phyloP scores from a whole-genome alignment of 2,797 vertebrate genomes.

The Melanotaenia boesemani region DNA sequence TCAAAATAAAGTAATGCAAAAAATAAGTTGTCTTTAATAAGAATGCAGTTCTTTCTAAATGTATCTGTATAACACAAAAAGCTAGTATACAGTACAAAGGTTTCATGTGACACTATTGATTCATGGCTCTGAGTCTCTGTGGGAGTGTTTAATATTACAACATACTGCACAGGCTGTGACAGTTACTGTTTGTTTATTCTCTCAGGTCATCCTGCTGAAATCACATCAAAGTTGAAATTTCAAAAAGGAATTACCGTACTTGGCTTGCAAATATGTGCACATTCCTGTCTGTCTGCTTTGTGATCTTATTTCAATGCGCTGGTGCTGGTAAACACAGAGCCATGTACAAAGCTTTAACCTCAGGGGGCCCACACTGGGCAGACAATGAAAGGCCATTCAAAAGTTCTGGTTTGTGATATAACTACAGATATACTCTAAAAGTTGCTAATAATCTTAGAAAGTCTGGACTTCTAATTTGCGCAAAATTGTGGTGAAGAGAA shows the following conservation, averaged over 20 bases:
- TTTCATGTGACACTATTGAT: constrained; percentile 14
- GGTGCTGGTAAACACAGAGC: constrained; percentile 29
- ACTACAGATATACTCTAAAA: not conserved
- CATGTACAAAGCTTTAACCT: constrained; percentile 37
- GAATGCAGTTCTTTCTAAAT: not conserved
- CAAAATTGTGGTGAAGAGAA: constrained; percentile 7
- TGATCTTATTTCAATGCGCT: constrained; percentile 48
- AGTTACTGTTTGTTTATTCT: constrained; percentile 32
- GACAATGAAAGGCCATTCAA: constrained; percentile 9
- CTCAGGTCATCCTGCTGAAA: constrained; percentile 57
- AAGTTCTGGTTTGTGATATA: not conserved
- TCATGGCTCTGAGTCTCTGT: not conserved
- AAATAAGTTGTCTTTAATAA: too few relatives aligned
- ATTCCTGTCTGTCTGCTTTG: constrained; percentile 34
- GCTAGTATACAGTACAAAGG: not conserved
- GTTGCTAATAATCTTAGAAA: not conserved
- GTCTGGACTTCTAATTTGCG: constrained; percentile 9
- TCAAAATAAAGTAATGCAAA: not conserved
- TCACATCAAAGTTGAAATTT: constrained; percentile 36
- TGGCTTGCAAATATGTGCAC: constrained; percentile 5
- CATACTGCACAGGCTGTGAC: constrained; percentile 37
- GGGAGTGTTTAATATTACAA: constrained; percentile 44
- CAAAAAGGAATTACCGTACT: constrained; percentile 31
- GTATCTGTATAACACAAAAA: not conserved
- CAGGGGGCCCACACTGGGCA: constrained; percentile 6